Evolutionary conservation across 2,888 invertebrate genomes (phyloP), one percentile per base, ranked within the genome.

Genomic region (Carpatolechia fugitivella): DNA sequence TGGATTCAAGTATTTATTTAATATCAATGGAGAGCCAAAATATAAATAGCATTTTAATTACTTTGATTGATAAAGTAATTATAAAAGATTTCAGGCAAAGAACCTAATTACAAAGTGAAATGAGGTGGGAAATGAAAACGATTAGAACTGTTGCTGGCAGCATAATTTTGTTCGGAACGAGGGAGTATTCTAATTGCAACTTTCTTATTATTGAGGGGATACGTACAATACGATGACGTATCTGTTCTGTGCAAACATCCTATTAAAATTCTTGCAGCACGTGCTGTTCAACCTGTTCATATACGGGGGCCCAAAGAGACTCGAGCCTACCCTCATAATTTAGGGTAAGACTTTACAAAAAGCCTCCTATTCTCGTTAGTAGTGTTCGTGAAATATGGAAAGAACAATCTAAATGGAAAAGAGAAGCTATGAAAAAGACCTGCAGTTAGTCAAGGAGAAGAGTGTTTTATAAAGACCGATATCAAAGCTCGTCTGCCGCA

Each of bases 111-210:
- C 49, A 52, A 62, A 59, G 58, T 62, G 52, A 60, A 66, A 56
- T 53, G 56, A 55, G 55, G 56, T 49, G 33, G 60, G 62, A 62
- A 65, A 65, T 63, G 57, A 49, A 55, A 57, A 52, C 56, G 59
- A 54, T 63, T 41, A 49, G 52, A 56, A 53, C 33, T 50, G 44
- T 16, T 30, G 13, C 16, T 35, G 35, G 44, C 18, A 51, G 31
- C 31, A 41, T 52, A 51, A 51, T 40, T 51, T 16, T 38, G 14
- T 52, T 16, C 30, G 40, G 31, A 30, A 41, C 24, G 3, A 38
- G 10, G 35, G 16, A 40, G 20, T 30, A 20, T 20, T 44, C 24
- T 44, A 49, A 35, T 47, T 29, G 31, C 31, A 31, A 31, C 47
- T 47, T 29, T 30, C 47, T 47, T 31, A 14, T 14, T 47, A 47